These are phyloP conservation scores for Helicoverpa assulta DNA, from an alignment of 2,888 invertebrate genomes.

Conservation along the genomic window DNA sequence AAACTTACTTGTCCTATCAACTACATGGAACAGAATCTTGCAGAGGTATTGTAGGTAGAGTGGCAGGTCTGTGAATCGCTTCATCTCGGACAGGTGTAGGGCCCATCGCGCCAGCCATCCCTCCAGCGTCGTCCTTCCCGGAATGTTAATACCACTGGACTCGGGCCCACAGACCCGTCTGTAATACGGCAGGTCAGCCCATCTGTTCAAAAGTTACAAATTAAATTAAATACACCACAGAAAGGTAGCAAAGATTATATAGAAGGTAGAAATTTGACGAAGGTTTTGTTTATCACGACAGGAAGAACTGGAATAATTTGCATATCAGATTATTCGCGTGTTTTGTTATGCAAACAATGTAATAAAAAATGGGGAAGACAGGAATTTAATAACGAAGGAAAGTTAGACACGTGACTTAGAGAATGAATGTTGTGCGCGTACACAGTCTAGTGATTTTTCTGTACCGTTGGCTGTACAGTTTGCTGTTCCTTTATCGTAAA, in stretches of 20 bases:
- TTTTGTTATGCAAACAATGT: slow-evolving; percentile 15
- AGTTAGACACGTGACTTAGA: slow-evolving; percentile 33
- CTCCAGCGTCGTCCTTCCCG: slow-evolving; percentile 90
- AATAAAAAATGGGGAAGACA: slow-evolving; percentile 20
- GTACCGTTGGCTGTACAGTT: slow-evolving; percentile 16
- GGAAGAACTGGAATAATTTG: slow-evolving; percentile 7
- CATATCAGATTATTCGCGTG: slow-evolving; percentile 23
- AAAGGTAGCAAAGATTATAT: slow-evolving; percentile 14
- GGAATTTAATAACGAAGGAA: slow-evolving; percentile 45
- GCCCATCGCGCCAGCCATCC: slow-evolving; percentile 94
- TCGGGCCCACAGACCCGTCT: slow-evolving; percentile 85
- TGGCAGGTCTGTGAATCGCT: slow-evolving; percentile 91
- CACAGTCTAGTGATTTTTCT: slow-evolving; percentile 28
- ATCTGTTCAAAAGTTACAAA: slow-evolving; percentile 69
- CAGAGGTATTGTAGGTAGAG: slow-evolving; percentile 94
- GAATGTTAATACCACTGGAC: slow-evolving; percentile 81
- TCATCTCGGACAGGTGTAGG: slow-evolving; percentile 84
- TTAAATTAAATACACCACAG: slow-evolving; percentile 9
- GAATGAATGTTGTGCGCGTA: slow-evolving; percentile 10
- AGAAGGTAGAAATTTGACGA: neutral
- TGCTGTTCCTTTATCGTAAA: slow-evolving; percentile 42
- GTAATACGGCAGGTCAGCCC: slow-evolving; percentile 85
- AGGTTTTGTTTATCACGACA: slow-evolving; percentile 6
- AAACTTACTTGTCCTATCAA: slow-evolving; percentile 91
- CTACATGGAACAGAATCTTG: slow-evolving; percentile 93